Evolutionary conservation across 2,888 invertebrate genomes (phyloP), one percentile per base, ranked within the genome.

Genomic region (Dryobota labecula): DNA sequence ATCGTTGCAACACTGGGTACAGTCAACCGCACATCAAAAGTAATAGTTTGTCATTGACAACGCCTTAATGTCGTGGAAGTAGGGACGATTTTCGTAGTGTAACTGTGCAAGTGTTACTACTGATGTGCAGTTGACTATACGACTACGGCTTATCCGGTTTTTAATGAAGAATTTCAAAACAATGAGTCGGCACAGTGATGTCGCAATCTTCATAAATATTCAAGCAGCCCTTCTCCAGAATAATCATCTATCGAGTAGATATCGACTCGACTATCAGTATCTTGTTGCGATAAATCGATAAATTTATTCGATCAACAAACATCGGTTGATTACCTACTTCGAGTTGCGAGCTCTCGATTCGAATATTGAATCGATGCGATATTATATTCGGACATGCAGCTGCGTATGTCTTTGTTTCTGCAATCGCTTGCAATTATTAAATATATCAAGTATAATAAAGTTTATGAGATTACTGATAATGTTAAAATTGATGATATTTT

Each of bases 181-280:
- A 85, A 80, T 73, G 56, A 61, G 36, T 56, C 49, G 33, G 20
- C 47, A 45, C n/a, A n/a, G 49, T 38, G 60, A 36, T 74, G 70
- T 85, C 36, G 78, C 63, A 84, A 82, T 54, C 24, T n/a, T 73
- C 27, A 76, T 76, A 57, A 76, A 82, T 76, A 82, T 70, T 84
- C 73, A 73, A 67, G 51, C 51, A 66, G 45, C 79, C 67, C 71
- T 82, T 76, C 60, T 70, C 54, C 58, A 63, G 65, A 79, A 68
- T 80, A 70, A 67, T 45, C 72, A 64, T 72, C 58, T 68, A 58
- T 68, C 45, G 49, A 64, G n/a, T 47, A 54, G 24, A 57, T 47
- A 56, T 38, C 36, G 69, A 76, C 6, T 63, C 57, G 36, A 27
- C 27, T 62, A 53, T 43, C 43, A 11, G n/a, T 68, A 51, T 65